phyloP scores from a whole-genome alignment of 2,797 vertebrate genomes.

The Thunnus albacares region DNA sequence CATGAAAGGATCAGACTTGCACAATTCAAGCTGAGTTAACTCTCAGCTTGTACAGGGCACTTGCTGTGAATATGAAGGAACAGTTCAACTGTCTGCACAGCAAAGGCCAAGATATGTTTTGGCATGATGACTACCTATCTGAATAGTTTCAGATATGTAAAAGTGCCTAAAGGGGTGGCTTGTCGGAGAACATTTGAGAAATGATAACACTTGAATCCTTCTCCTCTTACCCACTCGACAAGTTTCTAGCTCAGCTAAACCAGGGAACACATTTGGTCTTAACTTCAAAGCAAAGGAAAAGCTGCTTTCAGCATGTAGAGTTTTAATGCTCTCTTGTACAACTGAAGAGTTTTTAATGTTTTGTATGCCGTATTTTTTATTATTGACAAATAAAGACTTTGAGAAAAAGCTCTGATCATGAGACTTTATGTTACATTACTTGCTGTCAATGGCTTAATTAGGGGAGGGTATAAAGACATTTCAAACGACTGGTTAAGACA shows the following conservation, averaged over 20 bases:
- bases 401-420: constrained; percentile 47
- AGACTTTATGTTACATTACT: constrained; percentile 69
- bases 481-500: background rate
- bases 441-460: constrained; percentile 59
- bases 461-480: background rate
- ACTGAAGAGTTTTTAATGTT: constrained; percentile 83
- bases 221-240: constrained; percentile 22
- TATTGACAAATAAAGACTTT: constrained; percentile 85
- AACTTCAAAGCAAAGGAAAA: constrained; percentile 60
- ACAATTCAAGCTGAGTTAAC: constrained; percentile 32
- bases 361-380: constrained; percentile 87
- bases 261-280: constrained; percentile 65
- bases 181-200: constrained; percentile 30
- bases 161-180: constrained; percentile 69
- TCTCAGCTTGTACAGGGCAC: constrained; percentile 32
- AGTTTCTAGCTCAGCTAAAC: constrained; percentile 59
- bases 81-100: constrained; percentile 34
- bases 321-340: constrained; percentile 71
- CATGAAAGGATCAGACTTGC: constrained; percentile 5
- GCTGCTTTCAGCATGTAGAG: constrained; percentile 72
- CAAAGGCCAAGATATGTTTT: constrained; percentile 19
- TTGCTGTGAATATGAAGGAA: constrained; percentile 41
- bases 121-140: constrained; percentile 33
- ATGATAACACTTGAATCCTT: constrained; percentile 55
- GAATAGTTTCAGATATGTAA: constrained; percentile 56